These are phyloP conservation scores for Lacanobia wlatinum DNA, from an alignment of 2,888 invertebrate species.

Conservation along the genomic window DNA sequence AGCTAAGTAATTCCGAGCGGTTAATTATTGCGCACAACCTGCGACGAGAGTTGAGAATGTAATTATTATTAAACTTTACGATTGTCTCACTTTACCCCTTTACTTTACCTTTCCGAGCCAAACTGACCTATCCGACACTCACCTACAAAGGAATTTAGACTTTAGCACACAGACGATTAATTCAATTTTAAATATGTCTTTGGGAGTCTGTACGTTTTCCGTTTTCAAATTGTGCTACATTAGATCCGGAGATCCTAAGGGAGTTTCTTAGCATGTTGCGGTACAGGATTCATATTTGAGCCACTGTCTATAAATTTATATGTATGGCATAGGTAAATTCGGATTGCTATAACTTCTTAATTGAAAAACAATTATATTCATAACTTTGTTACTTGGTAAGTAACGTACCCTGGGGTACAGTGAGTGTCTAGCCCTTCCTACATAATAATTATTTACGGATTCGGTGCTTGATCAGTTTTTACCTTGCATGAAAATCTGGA, in stretches of 20 bases:
- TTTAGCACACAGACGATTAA: slow-evolving; percentile 40
- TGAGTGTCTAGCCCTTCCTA: too few species aligned
- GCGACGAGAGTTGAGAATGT: slow-evolving; percentile 90
- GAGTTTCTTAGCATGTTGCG: slow-evolving; percentile 89
- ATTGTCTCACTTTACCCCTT: slow-evolving; percentile 91
- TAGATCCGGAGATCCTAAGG: slow-evolving; percentile 87
- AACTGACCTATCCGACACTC: slow-evolving; percentile 70
- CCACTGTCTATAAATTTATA: slow-evolving; percentile 84
- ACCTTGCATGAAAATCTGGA: too few species aligned
- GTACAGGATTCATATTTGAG: slow-evolving; percentile 89
- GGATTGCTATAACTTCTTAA: slow-evolving; percentile 57
- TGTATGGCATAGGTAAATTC: slow-evolving; percentile 69
- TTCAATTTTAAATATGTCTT: slow-evolving; percentile 35
- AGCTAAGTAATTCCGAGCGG: slow-evolving; percentile 91
- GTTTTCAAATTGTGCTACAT: slow-evolving; percentile 73
- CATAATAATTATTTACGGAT: not conserved
- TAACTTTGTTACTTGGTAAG: slow-evolving; percentile 10
- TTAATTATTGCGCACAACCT: slow-evolving; percentile 90
- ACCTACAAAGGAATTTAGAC: slow-evolving; percentile 66
- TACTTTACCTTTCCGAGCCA: slow-evolving; percentile 69
- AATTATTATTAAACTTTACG: slow-evolving; percentile 91
- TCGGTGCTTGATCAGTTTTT: not conserved
- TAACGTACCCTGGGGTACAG: not conserved
- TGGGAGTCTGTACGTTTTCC: slow-evolving; percentile 49
- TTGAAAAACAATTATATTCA: slow-evolving; percentile 62